Evolutionary conservation across 30 jellyfish, hydroid and myxozoan species (phyloP).

Genomic region (Pelagia noctiluca): DNA sequence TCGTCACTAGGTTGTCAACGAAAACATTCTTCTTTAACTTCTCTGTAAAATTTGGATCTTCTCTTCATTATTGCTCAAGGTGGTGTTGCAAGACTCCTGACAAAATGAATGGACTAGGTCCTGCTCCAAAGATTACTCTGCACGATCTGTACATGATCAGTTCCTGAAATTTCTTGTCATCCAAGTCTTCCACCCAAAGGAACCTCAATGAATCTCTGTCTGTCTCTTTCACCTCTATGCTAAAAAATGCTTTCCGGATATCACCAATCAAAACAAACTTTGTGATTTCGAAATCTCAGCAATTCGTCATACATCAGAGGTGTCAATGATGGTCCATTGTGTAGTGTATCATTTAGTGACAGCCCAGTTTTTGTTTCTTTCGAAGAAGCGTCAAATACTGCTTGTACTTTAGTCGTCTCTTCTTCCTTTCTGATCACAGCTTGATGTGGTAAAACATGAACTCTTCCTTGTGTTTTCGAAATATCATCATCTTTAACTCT

Average conservation of each 20-base stretch:
- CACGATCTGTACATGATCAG: neutral
- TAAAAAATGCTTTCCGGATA: constrained; percentile 9
- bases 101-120: too few relatives aligned
- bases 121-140: too few relatives aligned
- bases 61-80: neutral
- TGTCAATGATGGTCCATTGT: constrained; percentile 16
- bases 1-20: constrained; percentile 18
- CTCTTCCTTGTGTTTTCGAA: neutral
- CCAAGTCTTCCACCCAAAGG: too few relatives aligned
- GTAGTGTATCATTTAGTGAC: constrained; percentile 20
- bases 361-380: constrained; percentile 1
- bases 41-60: constrained; percentile 11
- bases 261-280: constrained; percentile 19
- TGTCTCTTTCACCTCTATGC: too few relatives aligned
- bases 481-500: neutral
- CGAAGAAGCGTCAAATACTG: constrained; percentile 18
- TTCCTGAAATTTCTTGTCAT: neutral
- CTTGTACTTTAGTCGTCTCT: constrained; percentile 16
- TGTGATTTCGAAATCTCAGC: constrained; percentile 7
- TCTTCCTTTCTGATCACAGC: constrained; percentile 30
- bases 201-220: too few relatives aligned
- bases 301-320: neutral
- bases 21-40: constrained; percentile 9
- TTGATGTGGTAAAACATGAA: constrained; percentile 12
- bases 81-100: constrained; percentile 25